These are phyloP conservation scores for Morpho helenor DNA, from an alignment of 2,888 invertebrate genomes.

Conservation along the genomic window DNA sequence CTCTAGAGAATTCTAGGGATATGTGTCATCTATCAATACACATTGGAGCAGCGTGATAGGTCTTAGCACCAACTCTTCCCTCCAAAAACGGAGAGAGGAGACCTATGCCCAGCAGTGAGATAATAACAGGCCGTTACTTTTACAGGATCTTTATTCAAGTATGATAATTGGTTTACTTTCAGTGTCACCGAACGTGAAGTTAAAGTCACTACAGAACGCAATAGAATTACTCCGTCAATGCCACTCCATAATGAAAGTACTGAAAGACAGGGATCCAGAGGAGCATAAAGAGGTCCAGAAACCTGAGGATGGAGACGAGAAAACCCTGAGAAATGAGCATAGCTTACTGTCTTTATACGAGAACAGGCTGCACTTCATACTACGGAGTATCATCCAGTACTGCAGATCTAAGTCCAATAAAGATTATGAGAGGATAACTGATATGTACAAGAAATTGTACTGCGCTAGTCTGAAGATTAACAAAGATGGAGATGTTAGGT, in stretches of 20 bases:
- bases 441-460: constrained; percentile 68
- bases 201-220: constrained; percentile 76
- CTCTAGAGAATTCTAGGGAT: too few species aligned
- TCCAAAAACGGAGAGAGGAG: too few species aligned
- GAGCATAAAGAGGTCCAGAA: constrained; percentile 44
- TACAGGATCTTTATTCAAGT: too few species aligned
- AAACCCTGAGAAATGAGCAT: constrained; percentile 54
- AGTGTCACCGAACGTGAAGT: constrained; percentile 69
- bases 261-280: constrained; percentile 62
- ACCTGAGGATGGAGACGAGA: constrained; percentile 50
- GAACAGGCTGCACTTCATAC: constrained; percentile 82
- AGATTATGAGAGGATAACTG: constrained; percentile 64
- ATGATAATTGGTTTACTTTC: constrained; percentile 26
- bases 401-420: constrained; percentile 64
- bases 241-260: constrained; percentile 72
- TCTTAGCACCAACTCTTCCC: too few species aligned
- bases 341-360: constrained; percentile 79
- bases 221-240: constrained; percentile 76
- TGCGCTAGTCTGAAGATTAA: constrained; percentile 60
- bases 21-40: too few species aligned
- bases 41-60: too few species aligned
- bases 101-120: too few species aligned
- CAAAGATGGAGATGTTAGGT: constrained; percentile 43
- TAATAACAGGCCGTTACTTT: too few species aligned
- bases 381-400: constrained; percentile 81